Evolutionary conservation across 1,140 invertebrate species (phyloP), one percentile per base, ranked within the genome.

Genomic region (Ladona fulva): DNA sequence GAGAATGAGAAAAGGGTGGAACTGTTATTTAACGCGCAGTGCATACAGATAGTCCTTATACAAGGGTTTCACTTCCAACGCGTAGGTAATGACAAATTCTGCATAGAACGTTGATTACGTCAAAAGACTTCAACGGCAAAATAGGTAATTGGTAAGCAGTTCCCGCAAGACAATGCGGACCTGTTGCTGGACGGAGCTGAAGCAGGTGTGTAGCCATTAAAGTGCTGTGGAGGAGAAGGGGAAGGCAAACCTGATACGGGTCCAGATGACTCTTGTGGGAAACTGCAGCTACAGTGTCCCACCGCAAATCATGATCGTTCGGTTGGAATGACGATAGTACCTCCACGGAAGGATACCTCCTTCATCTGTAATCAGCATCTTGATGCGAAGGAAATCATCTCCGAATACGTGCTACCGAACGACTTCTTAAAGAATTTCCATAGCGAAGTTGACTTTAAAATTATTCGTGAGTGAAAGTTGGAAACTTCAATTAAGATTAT

Each of bases 181-280:
- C 16, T 22, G 52, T 16, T 66, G 52, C 52, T 6, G 52, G 52
- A 66, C 29, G 29, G 29, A 37, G 29, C 29, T 5, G 29, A 22
- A 66, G 52, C 52, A 66, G 52, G 52, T 66, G 52, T 66, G 52
- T 66, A 37, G 52, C 29, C 29, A 37, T 37, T 37, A 37, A 37
- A 37, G 29, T 37, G 29, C 29, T n/a, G n/a, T n/a, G n/a, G n/a
- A 19, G 52, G 52, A 12, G 52, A 66, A 66, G 52, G n/a, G 52
- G n/a, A 22, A 22, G 14, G 52, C n/a, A 22, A 66, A 66, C 52
- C 52, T 66, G 52, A 66, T 66, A 66, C 52, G 52, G 52, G 52
- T 66, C 52, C 52, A 66, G 52, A 66, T 66, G 52, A 66, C 52
- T 16, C 52, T 66, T 66, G 52, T 66, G 52, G 52, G 52, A 66